These are phyloP conservation scores for Aspidoscelis tigris DNA, from an alignment of 2,113 vertebrate genomes.

Conservation along the genomic window DNA sequence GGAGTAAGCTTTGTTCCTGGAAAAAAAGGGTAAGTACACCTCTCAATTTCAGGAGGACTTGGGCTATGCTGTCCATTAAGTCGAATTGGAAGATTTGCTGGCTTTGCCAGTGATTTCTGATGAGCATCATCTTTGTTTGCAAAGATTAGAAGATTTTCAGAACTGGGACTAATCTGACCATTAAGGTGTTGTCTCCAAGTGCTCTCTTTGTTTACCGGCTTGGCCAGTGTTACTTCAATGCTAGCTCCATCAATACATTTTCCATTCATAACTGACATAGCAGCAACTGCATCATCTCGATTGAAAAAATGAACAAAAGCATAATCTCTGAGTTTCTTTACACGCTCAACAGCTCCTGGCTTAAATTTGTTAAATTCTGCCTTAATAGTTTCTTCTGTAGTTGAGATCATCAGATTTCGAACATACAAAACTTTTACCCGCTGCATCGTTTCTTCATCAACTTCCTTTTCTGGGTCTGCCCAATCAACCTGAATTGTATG, in stretches of 20 bases:
- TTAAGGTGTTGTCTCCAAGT: constrained; percentile 78
- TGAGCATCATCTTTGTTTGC: constrained; percentile 77
- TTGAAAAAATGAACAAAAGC: constrained; percentile 94
- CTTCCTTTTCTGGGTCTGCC: constrained; percentile 92
- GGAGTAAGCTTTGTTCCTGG: constrained; percentile 86
- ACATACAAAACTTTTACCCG: constrained; percentile 92
- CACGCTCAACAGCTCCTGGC: constrained; percentile 89
- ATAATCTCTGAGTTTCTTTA: constrained; percentile 94
- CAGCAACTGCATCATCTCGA: constrained; percentile 87
- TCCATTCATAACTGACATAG: constrained; percentile 88
- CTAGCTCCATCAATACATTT: constrained; percentile 86
- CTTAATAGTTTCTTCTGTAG: constrained; percentile 88
- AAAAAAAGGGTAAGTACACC: constrained; percentile 79
- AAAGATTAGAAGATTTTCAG: constrained; percentile 73
- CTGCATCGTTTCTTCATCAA: constrained; percentile 94
- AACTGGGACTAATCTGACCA: constrained; percentile 72
- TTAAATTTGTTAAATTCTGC: constrained; percentile 89
- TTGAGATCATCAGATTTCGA: constrained; percentile 92
- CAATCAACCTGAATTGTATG: constrained; percentile 93
- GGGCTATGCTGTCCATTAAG: constrained; percentile 78
- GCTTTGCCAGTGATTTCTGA: constrained; percentile 68
- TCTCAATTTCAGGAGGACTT: constrained; percentile 75
- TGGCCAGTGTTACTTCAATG: constrained; percentile 91
- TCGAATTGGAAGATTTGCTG: constrained; percentile 66
- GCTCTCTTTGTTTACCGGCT: constrained; percentile 84